Percentiles rank a stretch among this genome's conserved stretches.
Conservation (phyloP, 2,797 vertebrate genomes). For the Yasuhikotakia modesta region DNA sequence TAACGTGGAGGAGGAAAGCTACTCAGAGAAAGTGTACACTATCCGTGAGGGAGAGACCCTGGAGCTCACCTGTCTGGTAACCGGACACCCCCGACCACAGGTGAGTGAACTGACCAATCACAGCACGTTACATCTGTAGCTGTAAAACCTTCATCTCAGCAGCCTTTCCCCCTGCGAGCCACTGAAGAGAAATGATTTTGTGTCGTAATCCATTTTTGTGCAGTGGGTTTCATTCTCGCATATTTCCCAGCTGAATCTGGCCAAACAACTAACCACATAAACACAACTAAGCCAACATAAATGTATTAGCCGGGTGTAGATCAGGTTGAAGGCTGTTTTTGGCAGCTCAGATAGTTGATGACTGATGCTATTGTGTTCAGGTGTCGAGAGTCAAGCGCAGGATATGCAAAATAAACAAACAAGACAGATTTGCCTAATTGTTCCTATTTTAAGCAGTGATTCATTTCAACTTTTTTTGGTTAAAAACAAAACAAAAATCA, state of each 20-base stretch:
- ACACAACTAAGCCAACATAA: conserved; percentile 53
- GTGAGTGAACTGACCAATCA: conserved; percentile 73
- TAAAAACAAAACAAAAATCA: too few relatives aligned
- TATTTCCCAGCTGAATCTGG: conserved; percentile 50
- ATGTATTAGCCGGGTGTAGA: conserved; percentile 45
- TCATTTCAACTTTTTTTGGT: too few relatives aligned
- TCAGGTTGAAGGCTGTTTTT: conserved; percentile 32
- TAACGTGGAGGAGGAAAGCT: conserved; percentile 95
- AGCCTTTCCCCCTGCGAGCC: conserved; percentile 27
- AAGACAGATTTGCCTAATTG: background rate
- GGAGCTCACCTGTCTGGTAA: conserved; percentile 93
- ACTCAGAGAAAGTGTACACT: conserved; percentile 95
- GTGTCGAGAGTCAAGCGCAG: too few relatives aligned
- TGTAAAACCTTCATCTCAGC: background rate
- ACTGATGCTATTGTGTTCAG: background rate
- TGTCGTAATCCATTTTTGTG: conserved; percentile 61
- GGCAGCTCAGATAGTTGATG: background rate
- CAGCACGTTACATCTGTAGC: background rate
- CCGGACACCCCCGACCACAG: conserved; percentile 95
- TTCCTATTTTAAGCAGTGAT: background rate
- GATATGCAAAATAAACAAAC: background rate
- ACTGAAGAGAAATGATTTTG: conserved; percentile 55
- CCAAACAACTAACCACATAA: conserved; percentile 44
- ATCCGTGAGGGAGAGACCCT: conserved; percentile 96
- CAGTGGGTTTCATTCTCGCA: conserved; percentile 51